A percentile compares a stretch with the other conserved stretches of the same genome.
phyloP scores from a whole-genome alignment of 2,113 vertebrate species.

The Leptocoma aspasia region DNA sequence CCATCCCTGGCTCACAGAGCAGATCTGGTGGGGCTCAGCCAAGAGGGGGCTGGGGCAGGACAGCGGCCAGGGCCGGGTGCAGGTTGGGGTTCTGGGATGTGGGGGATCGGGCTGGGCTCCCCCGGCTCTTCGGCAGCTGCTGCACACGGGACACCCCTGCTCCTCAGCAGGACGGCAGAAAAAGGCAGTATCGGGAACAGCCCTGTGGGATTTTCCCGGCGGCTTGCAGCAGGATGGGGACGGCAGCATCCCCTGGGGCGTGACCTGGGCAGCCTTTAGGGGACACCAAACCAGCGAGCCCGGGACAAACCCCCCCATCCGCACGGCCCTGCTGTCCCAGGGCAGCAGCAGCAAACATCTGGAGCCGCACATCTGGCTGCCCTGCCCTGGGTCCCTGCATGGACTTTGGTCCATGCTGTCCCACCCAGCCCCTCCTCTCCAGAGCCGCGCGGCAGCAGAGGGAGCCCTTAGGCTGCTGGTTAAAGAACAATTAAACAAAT shows the following conservation, averaged over 20 bases:
- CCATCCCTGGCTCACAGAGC: neutral
- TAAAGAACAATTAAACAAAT: neutral
- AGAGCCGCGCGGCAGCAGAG: neutral
- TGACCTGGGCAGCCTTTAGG: neutral
- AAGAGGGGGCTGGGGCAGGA: neutral
- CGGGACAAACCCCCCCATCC: neutral
- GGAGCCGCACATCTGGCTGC: neutral
- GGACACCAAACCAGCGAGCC: neutral
- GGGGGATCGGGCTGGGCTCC: neutral
- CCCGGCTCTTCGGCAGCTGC: neutral
- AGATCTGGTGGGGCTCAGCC: accelerated
- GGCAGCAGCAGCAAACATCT: neutral
- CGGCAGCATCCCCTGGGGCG: neutral
- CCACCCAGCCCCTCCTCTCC: accelerated
- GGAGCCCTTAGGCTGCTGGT: neutral
- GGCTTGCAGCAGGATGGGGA: neutral
- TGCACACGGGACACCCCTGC: neutral
- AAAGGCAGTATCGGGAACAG: accelerated
- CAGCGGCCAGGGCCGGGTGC: accelerated
- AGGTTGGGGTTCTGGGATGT: neutral
- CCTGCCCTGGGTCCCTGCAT: accelerated
- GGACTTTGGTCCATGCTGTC: accelerated
- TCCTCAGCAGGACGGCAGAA: neutral
- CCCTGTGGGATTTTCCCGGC: neutral
- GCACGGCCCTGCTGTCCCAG: neutral